phyloP scores from a whole-genome alignment of 2,888 invertebrate genomes.

The Drosophila falleni region DNA sequence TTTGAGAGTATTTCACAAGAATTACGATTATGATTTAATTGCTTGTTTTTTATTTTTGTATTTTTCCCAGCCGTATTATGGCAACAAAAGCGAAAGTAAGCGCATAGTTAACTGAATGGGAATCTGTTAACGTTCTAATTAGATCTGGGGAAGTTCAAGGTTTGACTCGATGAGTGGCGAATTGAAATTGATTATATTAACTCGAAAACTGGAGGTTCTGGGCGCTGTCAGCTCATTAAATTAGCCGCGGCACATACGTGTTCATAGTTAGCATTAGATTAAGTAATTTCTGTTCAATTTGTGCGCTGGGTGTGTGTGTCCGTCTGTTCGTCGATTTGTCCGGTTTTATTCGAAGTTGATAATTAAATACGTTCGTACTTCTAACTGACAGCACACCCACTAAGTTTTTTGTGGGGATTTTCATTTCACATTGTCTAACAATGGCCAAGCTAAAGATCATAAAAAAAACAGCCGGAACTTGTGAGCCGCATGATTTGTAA shows the following conservation, averaged over 20 bases:
- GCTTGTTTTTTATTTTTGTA: slow-evolving; percentile 23
- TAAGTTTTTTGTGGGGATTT: slow-evolving; percentile 56
- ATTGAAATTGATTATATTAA: slow-evolving; percentile 71
- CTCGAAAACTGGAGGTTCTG: slow-evolving; percentile 34
- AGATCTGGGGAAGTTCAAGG: slow-evolving; percentile 69
- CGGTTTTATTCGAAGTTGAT: slow-evolving; percentile 49
- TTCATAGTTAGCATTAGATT: slow-evolving; percentile 54
- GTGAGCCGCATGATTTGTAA: slow-evolving; percentile 73
- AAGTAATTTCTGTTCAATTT: slow-evolving; percentile 63
- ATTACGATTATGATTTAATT: slow-evolving; percentile 54
- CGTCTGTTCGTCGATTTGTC: not conserved
- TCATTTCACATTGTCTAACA: slow-evolving; percentile 64
- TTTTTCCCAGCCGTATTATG: slow-evolving; percentile 15
- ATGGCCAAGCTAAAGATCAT: slow-evolving; percentile 57
- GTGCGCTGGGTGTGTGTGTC: slow-evolving; percentile 39
- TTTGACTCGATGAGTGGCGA: slow-evolving; percentile 61
- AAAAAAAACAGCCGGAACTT: slow-evolving; percentile 68
- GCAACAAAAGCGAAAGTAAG: slow-evolving; percentile 72
- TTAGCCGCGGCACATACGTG: slow-evolving; percentile 48
- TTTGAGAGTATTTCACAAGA: slow-evolving; percentile 63
- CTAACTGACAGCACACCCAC: slow-evolving; percentile 59
- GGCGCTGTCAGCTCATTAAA: slow-evolving; percentile 66
- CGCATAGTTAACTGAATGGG: slow-evolving; percentile 9
- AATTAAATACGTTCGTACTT: slow-evolving; percentile 51
- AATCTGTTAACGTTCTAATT: slow-evolving; percentile 67